Base-by-base conservation (phyloP, 2,797 vertebrate species). In the Anas bernieri region DNA sequence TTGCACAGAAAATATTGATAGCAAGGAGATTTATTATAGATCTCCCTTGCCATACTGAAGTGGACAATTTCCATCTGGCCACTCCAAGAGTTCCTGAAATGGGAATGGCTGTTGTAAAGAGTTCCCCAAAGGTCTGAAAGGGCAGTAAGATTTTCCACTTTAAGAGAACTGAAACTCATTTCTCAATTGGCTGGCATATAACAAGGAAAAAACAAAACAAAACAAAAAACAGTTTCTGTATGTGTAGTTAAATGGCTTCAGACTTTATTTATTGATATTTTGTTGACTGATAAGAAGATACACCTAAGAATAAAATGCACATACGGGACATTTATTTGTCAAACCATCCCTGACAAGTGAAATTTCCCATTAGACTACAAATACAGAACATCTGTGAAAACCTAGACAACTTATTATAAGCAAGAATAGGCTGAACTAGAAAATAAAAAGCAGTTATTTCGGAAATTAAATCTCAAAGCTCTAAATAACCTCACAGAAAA, bases 361-460 rank as follows among this genome's bases (percentile, higher is more conserved):
- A 90, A 92, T 92, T 92, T 88, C 92, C 94, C 62, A 31, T 84
- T 92, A 69, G 91, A 72, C 43, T 81, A 66, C 75, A 96, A 97
- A 96, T 88, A 93, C 58, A 94, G 50, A 94, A 87, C 96, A 97
- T 90, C 95, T 96, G 91, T 93, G 82, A 83, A 83, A 89, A 63
- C 54, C 70, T 68, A 83, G 55, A 86, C 78, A 92, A 14, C 10
- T 91, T 88, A 70, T 73, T 48, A 80, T 37, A 88, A 92, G 43
- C 35, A 50, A 96, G 64, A 66, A 89, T 73, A 73, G 20, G 15
- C 69, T 52, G 21, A 68, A 76, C 69, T 80, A 76, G 70, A 88
- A 96, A 96, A 94, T 54, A 33, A 92, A 92, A 93, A 88, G 5
- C 64, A 55, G 54, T 77, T 92, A 58, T 84, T 91, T 74, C 74